Conservation (phyloP, 2,888 invertebrate genomes). For the Serrognathus titanus region DNA sequence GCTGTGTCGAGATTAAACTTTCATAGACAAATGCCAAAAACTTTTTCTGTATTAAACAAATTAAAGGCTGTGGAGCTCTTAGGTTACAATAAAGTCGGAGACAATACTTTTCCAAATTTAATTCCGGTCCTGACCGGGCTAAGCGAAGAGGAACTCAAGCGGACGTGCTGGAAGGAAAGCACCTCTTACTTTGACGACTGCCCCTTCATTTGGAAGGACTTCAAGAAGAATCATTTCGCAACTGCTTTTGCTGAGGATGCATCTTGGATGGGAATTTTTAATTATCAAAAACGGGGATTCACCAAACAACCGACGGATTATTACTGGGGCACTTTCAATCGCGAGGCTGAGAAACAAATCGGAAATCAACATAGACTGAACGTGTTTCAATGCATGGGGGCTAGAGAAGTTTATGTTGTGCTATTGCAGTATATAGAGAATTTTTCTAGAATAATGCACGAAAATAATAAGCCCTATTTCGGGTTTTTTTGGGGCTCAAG, state of each 20-base stretch:
- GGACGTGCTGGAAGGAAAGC: conserved; percentile 58
- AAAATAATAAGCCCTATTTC: conserved; percentile 63
- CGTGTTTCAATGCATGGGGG: conserved; percentile 67
- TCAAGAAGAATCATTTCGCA: conserved; percentile 65
- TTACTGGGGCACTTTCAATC: conserved; percentile 72
- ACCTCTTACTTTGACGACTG: conserved; percentile 68
- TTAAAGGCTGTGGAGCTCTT: conserved; percentile 72
- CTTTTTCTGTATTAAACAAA: conserved; percentile 57
- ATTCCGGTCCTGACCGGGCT: conserved; percentile 76
- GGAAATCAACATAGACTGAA: conserved; percentile 65
- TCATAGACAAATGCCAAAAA: conserved; percentile 77
- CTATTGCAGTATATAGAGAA: conserved; percentile 68
- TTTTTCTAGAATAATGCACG: conserved; percentile 58
- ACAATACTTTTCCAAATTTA: conserved; percentile 91
- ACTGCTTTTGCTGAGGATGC: conserved; percentile 85
- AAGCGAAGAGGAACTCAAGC: conserved; percentile 60
- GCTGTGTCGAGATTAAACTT: conserved; percentile 83
- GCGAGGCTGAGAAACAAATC: conserved; percentile 63
- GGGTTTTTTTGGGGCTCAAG: conserved; percentile 83
- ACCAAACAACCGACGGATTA: conserved; percentile 78
- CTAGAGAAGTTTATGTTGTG: conserved; percentile 65
- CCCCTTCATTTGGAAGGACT: conserved; percentile 82
- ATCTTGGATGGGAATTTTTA: conserved; percentile 74
- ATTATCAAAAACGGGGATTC: conserved; percentile 76
- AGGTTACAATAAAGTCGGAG: conserved; percentile 91